Evolutionary conservation across 2,113 vertebrate species (phyloP).

Genomic region (Ctenodactylus gundi): DNA sequence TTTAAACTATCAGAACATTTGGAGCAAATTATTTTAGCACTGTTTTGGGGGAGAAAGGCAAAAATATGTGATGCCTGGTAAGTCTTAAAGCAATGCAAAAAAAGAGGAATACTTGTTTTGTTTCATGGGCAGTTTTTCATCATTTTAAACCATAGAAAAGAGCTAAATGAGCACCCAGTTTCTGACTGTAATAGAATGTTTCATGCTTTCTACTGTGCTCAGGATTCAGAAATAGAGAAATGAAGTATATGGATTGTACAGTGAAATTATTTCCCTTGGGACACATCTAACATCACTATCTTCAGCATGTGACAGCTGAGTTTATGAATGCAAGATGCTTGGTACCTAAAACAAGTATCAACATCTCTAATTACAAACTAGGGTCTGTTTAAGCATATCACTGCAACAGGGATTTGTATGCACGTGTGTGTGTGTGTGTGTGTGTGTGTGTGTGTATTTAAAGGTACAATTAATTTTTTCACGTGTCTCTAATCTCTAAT

Average conservation of each 20-base stretch:
- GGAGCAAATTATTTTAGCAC: not conserved
- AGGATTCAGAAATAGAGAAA: not conserved
- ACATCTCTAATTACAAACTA: not conserved
- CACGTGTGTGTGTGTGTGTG: not conserved
- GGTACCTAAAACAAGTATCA: not conserved
- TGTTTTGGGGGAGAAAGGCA: not conserved
- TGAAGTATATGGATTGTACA: not conserved
- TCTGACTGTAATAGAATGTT: not conserved
- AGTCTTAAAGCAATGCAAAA: not conserved
- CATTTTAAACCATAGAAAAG: not conserved
- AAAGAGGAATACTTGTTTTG: not conserved
- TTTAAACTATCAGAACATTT: not conserved
- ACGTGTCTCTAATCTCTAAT: not conserved
- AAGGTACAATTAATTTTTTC: not conserved
- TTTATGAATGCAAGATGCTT: not conserved
- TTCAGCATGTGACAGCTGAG: not conserved
- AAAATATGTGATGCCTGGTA: not conserved
- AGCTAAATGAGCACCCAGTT: slow-evolving; percentile 8
- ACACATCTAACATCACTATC: not conserved
- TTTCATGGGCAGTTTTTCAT: not conserved
- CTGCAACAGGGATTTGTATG: not conserved
- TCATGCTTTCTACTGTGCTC: not conserved
- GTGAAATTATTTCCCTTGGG: not conserved
- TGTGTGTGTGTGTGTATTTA: not conserved
- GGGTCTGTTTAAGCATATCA: not conserved